Percentiles rank a stretch among this genome's conserved stretches.
These are phyloP conservation scores for Calidris pygmaea DNA, from an alignment of 2,113 vertebrate species.

Conservation along the genomic window DNA sequence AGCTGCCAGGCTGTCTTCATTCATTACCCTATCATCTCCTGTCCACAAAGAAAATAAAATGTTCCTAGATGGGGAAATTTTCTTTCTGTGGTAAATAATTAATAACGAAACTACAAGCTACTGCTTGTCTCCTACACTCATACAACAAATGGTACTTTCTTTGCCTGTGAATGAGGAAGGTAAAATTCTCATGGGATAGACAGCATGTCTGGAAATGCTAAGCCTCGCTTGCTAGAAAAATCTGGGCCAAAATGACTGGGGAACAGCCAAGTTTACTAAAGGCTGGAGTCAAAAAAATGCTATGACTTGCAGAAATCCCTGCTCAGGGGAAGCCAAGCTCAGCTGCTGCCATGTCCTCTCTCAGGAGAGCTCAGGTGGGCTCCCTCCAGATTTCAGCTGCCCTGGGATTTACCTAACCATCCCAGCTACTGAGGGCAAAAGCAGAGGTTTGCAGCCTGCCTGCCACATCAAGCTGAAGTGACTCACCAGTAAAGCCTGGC, in stretches of 20 bases:
- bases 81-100: constrained; percentile 25
- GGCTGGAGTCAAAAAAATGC: background rate
- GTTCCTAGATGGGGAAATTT: background rate
- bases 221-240: background rate
- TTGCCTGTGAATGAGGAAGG: background rate
- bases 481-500: background rate
- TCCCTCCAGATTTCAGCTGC: background rate
- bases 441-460: background rate
- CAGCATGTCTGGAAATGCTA: background rate
- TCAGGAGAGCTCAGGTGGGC: background rate
- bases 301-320: background rate
- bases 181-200: background rate
- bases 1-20: background rate
- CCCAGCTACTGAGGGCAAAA: accelerated
- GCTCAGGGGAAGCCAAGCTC: background rate
- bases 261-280: background rate
- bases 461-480: background rate
- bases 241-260: background rate
- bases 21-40: background rate
- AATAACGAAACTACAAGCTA: constrained; percentile 4
- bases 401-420: background rate
- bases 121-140: background rate
- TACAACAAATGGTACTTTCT: background rate
- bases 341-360: background rate
- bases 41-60: background rate